Base-by-base conservation (phyloP, 2,113 vertebrate genomes). In the Crotophaga sulcirostris region DNA sequence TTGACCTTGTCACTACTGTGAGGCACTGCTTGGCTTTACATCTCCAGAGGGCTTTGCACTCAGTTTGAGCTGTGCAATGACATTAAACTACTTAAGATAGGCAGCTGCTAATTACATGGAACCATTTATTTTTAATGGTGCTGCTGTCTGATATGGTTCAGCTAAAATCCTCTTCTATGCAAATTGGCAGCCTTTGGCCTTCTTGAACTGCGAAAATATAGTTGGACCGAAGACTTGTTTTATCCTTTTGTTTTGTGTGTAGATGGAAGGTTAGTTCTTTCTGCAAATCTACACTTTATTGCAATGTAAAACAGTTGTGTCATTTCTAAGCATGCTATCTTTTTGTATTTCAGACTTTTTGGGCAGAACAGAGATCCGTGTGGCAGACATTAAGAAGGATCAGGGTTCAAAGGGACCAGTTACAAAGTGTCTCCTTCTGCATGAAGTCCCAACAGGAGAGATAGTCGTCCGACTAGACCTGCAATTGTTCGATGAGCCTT, bases 301-400 rank as follows among this genome's bases (percentile, higher is more conserved):
- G n/a, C 49, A 72, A 34, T 3, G 0, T 6, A 29, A 44, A 72
- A 16, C 15, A 13, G n/a, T n/a, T 42, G 21, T 58, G 63, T 51
- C 47, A 8, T 67, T 92, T 52, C 96, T 97, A 75, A 98, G 49
- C 36, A 4, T 73, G 59, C n/a, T 93, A 45, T 95, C 62, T 89
- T 94, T 93, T 85, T 97, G 89, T 84, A 24, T 98, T 98, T 67
- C 97, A 99, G 99, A 99, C 97, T 99, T 99, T 96, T 93, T 99
- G 96, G 99, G 99, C 83, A 98, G 99, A 97, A 99, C 99, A 34
- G 99, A 99, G 97, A 99, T 99, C 97, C 99, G 99, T 15, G 98
- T 99, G 97, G 99, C 99, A 5, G 99, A 99, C 94, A 99, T 99
- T 95, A 99, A 99, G 98, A 99, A 99, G 97, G 99, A 99, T 97